A percentile compares a stretch with the other conserved stretches of the same genome.
Conservation (phyloP, 2,797 vertebrate species). For the Netta rufina region DNA sequence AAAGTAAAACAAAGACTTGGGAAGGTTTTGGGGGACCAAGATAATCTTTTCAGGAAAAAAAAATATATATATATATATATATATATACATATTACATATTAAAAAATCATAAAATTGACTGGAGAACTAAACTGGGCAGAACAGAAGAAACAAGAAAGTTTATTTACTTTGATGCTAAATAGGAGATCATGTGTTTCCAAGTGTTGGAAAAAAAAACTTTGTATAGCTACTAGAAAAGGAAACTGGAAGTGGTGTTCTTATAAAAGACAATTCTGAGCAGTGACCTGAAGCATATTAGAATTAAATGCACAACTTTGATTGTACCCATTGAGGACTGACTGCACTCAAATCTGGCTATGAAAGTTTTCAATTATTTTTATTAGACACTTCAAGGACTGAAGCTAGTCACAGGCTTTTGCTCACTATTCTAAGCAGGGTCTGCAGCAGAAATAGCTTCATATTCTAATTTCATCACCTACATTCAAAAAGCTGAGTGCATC, state of each 20-base stretch:
- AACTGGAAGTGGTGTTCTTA: not conserved
- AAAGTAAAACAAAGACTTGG: constrained; percentile 6
- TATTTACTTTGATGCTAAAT: constrained; percentile 2
- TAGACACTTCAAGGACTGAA: not conserved
- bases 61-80: not conserved
- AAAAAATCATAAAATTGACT: not conserved
- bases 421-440: not conserved
- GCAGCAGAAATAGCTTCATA: not conserved
- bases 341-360: not conserved
- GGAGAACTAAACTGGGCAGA: not conserved
- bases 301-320: not conserved
- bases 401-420: not conserved
- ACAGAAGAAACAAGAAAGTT: not conserved
- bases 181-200: not conserved
- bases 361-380: not conserved
- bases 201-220: not conserved
- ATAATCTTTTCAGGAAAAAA: not conserved
- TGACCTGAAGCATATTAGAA: not conserved
- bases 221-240: not conserved
- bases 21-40: not conserved
- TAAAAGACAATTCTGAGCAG: not conserved
- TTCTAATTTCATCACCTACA: not conserved
- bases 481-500: not conserved
- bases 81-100: not conserved
- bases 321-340: not conserved